Conservation (phyloP, 2,888 invertebrate species). For the Zeuzera pyrina region DNA sequence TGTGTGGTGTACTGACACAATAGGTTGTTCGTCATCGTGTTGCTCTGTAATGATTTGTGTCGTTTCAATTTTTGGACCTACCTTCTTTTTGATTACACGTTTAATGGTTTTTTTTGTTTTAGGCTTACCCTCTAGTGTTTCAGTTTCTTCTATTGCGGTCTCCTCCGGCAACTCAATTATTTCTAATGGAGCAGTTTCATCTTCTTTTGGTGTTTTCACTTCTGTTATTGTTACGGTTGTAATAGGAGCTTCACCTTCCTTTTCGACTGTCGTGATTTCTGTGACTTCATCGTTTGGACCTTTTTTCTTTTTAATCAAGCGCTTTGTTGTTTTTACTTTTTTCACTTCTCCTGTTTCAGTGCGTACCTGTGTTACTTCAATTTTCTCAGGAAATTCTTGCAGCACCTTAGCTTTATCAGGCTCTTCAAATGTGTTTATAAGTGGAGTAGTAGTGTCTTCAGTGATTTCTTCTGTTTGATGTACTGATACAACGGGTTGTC, state of each 20-base stretch:
- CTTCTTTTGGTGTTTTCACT: constrained; percentile 23
- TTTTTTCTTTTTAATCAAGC: constrained; percentile 28
- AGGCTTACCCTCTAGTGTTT: constrained; percentile 23
- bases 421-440: constrained; percentile 18
- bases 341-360: constrained; percentile 20
- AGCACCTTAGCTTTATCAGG: constrained; percentile 11
- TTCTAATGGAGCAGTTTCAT: constrained; percentile 20
- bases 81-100: constrained; percentile 29
- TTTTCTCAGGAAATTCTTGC: constrained; percentile 12
- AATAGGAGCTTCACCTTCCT: constrained; percentile 38
- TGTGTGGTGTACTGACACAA: constrained; percentile 14
- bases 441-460: constrained; percentile 16
- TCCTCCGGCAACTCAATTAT: constrained; percentile 37
- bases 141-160: constrained; percentile 17
- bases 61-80: constrained; percentile 48
- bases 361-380: constrained; percentile 15
- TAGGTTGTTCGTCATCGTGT: constrained; percentile 26
- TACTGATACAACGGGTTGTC: constrained; percentile 40
- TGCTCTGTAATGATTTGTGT: constrained; percentile 49
- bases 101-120: constrained; percentile 27
- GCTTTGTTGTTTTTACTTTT: constrained; percentile 15
- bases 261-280: constrained; percentile 25
- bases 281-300: constrained; percentile 20
- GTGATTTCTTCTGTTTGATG: constrained; percentile 31
- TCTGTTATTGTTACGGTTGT: constrained; percentile 24